Conservation (phyloP, 1,140 invertebrate species). For the Phthorimaea operculella region DNA sequence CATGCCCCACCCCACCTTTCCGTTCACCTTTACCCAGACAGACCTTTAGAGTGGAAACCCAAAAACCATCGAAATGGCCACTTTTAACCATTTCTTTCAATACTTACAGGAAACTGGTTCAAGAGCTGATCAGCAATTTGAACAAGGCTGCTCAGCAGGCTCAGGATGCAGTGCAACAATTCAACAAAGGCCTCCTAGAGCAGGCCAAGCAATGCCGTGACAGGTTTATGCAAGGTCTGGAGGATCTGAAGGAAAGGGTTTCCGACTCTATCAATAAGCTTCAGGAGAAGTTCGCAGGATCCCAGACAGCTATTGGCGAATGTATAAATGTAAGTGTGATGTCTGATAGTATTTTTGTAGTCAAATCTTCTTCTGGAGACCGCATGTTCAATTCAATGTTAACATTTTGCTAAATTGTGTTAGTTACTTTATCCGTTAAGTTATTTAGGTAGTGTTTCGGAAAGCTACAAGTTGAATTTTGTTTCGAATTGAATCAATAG, state of each 20-base stretch:
- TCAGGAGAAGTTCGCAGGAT: conserved; percentile 25
- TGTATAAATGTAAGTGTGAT: conserved; percentile 52
- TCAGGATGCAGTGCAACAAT: conserved; percentile 26
- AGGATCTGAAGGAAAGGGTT: conserved; percentile 27
- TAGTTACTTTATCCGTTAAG: too few species aligned
- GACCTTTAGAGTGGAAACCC: too few species aligned
- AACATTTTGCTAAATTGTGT: too few species aligned
- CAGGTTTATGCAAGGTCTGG: conserved; percentile 28
- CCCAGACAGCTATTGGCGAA: conserved; percentile 21
- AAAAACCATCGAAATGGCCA: too few species aligned
- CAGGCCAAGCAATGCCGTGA: conserved; percentile 26
- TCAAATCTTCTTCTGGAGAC: too few species aligned
- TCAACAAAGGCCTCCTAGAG: conserved; percentile 27
- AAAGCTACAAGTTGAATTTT: not conserved
- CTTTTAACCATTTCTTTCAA: too few species aligned
- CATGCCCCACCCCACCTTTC: too few species aligned
- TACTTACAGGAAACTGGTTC: conserved; percentile 32
- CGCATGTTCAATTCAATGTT: too few species aligned
- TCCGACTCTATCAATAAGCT: conserved; percentile 27
- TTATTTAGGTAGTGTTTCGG: not conserved
- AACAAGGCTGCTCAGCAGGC: conserved; percentile 30
- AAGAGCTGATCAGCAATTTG: conserved; percentile 33
- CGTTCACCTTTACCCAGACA: too few species aligned
- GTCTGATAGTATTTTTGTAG: too few species aligned
- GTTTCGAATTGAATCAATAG: not conserved